These are phyloP conservation scores for Pycnonotus jocosus DNA, from an alignment of 2,113 vertebrate species.

Conservation along the genomic window DNA sequence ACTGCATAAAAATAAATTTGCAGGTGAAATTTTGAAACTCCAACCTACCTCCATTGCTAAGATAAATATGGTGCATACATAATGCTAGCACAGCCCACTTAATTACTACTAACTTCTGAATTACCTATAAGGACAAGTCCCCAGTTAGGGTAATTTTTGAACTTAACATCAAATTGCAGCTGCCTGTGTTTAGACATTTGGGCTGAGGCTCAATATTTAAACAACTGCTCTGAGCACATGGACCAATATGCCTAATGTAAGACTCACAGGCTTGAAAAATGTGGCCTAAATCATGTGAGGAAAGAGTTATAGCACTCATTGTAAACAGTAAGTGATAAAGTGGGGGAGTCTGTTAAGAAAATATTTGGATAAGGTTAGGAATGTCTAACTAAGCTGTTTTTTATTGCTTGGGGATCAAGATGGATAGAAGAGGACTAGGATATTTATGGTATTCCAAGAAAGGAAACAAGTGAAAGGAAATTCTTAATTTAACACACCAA, in stretches of 20 bases:
- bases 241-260: background rate
- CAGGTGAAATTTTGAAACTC: background rate
- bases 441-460: slow-evolving; percentile 18
- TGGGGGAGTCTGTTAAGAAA: background rate
- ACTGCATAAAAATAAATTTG: background rate
- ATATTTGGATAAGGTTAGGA: slow-evolving; percentile 35
- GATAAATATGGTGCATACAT: background rate
- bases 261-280: background rate
- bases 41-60: background rate
- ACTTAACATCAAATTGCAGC: background rate
- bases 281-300: background rate
- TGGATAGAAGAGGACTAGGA: background rate
- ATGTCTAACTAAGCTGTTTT: slow-evolving; percentile 23
- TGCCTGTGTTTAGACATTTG: background rate
- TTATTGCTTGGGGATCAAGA: slow-evolving; percentile 37
- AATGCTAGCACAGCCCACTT: background rate
- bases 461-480: slow-evolving; percentile 29
- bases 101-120: background rate
- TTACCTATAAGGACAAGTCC: background rate
- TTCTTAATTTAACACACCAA: slow-evolving; percentile 9
- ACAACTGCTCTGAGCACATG: background rate
- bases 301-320: background rate
- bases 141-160: background rate
- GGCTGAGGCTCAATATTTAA: background rate
- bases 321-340: slow-evolving; percentile 28